Conservation (phyloP, 2,797 vertebrate genomes). For the Sebastes vulpes region DNA sequence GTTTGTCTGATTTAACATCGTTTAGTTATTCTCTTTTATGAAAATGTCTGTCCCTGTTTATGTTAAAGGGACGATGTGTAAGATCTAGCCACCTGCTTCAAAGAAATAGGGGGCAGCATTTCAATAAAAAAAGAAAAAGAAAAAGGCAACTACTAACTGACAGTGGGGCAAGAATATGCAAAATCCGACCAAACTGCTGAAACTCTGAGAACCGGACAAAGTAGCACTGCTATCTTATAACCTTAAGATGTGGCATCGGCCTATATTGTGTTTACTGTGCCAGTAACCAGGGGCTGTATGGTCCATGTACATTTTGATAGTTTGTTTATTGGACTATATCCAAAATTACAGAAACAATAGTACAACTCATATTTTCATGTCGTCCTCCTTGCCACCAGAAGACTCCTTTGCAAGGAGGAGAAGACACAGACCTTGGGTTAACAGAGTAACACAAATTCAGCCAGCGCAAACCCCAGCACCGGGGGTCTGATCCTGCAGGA, state of each 20-base stretch:
- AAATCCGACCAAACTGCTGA: neutral
- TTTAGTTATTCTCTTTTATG: neutral
- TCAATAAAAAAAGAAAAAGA: no score
- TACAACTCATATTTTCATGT: no score
- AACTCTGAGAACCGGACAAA: neutral
- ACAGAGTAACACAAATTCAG: no score
- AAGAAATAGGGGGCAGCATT: no score
- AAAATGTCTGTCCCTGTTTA: neutral
- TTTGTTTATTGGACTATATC: neutral
- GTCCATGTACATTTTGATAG: neutral
- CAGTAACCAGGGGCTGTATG: neutral
- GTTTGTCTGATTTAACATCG: neutral
- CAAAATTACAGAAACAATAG: neutral
- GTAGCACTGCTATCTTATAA: neutral
- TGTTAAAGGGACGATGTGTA: neutral
- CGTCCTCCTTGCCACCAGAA: no score
- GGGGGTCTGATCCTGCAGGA: no score
- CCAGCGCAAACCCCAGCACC: no score
- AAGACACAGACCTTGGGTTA: no score
- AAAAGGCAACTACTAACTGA: no score
- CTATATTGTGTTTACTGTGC: neutral
- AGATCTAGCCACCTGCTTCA: neutral
- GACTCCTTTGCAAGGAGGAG: no score
- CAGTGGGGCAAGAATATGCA: no score
- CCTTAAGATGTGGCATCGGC: neutral